phyloP scores from a whole-genome alignment of 2,797 vertebrate species.

The Urocyon cinereoargenteus region DNA sequence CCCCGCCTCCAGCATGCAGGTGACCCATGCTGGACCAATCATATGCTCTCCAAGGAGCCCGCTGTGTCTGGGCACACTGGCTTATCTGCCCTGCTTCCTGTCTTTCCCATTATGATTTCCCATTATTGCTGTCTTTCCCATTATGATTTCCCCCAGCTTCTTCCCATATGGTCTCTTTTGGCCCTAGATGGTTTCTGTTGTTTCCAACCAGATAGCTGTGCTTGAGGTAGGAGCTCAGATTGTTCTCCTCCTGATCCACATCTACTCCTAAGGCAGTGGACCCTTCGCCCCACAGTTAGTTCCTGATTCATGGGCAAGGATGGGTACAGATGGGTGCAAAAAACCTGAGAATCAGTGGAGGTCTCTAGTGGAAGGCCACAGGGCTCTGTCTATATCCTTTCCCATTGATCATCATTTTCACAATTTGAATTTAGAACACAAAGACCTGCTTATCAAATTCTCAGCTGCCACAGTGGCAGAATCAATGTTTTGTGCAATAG shows the following conservation, averaged over 20 bases:
- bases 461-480: conserved; percentile 26
- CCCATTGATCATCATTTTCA: not conserved
- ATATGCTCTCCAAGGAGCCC: not conserved
- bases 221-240: not conserved
- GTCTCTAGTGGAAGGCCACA: not conserved
- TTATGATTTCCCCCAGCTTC: not conserved
- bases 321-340: not conserved
- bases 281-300: not conserved
- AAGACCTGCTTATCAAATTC: not conserved
- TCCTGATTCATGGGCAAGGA: not conserved
- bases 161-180: not conserved
- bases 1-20: accelerated
- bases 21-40: not conserved
- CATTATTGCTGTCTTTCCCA: not conserved
- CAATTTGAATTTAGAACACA: conserved; percentile 20
- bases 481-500: conserved; percentile 32
- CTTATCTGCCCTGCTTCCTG: not conserved
- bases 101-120: not conserved
- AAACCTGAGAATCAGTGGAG: not conserved
- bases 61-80: accelerated
- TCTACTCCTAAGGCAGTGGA: not conserved
- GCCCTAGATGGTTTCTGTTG: not conserved
- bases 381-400: not conserved
- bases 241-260: not conserved
- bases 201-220: not conserved